phyloP scores from a whole-genome alignment of 2,113 vertebrate genomes.

The Psephotus haematonotus region DNA sequence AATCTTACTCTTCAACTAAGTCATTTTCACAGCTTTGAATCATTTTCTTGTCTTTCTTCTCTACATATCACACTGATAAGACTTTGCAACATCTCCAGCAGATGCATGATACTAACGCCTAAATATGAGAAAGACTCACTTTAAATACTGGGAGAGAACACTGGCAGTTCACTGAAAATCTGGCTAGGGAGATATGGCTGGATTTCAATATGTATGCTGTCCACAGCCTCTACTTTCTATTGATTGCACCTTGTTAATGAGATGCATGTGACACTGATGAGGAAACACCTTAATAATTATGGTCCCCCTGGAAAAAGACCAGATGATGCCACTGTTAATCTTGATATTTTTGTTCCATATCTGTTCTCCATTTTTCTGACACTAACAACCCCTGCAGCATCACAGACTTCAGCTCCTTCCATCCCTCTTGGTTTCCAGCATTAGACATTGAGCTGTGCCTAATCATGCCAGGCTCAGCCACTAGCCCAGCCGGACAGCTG shows the following conservation, averaged over 20 bases:
- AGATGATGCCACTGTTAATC: neutral
- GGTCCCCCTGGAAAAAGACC: neutral
- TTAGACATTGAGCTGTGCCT: neutral
- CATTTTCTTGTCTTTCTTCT: neutral
- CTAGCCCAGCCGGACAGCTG: neutral
- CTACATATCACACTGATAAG: neutral
- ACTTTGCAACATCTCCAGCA: neutral
- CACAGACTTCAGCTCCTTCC: neutral
- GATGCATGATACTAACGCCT: neutral
- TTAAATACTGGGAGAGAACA: neutral
- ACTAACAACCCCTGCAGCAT: neutral
- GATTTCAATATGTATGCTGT: neutral
- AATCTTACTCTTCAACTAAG: neutral
- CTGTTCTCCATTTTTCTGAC: neutral
- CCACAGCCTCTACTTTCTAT: neutral
- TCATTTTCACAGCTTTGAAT: neutral
- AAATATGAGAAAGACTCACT: neutral
- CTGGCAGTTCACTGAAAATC: neutral
- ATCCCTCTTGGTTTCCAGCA: neutral
- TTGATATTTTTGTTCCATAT: neutral
- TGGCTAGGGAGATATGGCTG: neutral
- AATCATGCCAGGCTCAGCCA: neutral
- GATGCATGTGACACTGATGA: neutral
- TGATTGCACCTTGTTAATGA: neutral
- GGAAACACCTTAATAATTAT: neutral